Evolutionary conservation across 2,797 vertebrate species (phyloP).

Genomic region (Sylvilagus floridanus): DNA sequence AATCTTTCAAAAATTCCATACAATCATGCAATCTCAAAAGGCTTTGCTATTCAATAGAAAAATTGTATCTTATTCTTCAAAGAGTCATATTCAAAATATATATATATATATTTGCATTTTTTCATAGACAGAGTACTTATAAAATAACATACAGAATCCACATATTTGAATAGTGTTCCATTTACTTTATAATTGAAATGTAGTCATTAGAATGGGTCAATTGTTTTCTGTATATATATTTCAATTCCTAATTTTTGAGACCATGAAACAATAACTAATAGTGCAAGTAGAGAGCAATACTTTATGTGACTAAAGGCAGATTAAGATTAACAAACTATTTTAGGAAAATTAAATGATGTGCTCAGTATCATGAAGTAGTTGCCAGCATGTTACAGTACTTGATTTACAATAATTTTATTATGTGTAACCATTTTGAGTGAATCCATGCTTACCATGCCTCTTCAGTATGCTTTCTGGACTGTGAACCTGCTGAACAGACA

Average conservation of each 20-base stretch:
- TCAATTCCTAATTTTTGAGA: constrained; percentile 44
- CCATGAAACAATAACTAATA: constrained; percentile 34
- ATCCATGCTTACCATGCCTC: background rate
- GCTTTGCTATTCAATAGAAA: background rate
- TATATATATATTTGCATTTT: constrained; percentile 13
- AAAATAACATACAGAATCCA: background rate
- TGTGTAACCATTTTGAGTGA: background rate
- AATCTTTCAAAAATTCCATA: background rate
- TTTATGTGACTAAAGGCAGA: constrained; percentile 66
- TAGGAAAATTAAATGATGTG: constrained; percentile 18
- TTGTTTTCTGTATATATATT: constrained; percentile 24
- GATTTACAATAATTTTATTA: constrained; percentile 22
- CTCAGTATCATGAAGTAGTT: constrained; percentile 48
- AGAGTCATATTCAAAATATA: background rate
- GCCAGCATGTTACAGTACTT: background rate
- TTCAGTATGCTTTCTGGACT: background rate
- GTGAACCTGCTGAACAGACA: constrained; percentile 2
- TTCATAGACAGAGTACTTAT: constrained; percentile 10
- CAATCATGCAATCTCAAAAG: constrained; percentile 31
- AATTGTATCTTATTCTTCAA: background rate
- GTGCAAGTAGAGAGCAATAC: background rate
- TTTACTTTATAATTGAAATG: constrained; percentile 46
- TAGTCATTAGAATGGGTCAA: background rate
- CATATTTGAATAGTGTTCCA: background rate
- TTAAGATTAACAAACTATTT: constrained; percentile 36